Percentiles rank a stretch among this genome's conserved stretches.
phyloP scores from a whole-genome alignment of 2,888 invertebrate species.

The Amphiduros pacificus region DNA sequence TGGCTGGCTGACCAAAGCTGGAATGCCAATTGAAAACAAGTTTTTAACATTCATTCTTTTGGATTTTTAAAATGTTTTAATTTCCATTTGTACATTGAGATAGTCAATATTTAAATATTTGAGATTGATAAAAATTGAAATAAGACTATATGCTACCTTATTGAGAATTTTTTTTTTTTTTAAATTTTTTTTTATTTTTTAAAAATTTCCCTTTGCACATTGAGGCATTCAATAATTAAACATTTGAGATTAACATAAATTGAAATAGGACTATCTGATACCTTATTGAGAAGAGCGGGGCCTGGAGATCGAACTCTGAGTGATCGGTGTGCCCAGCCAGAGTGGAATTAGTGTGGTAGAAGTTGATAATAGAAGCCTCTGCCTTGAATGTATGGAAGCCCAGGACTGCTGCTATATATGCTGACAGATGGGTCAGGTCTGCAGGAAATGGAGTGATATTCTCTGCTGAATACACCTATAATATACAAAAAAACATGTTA shows the following conservation, averaged over 20 bases:
- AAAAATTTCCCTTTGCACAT: too few relatives aligned
- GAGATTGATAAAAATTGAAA: not conserved
- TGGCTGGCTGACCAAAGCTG: conserved; percentile 93
- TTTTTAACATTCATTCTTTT: too few relatives aligned
- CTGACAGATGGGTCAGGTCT: conserved; percentile 71
- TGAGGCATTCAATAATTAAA: too few relatives aligned
- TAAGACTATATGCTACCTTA: too few relatives aligned
- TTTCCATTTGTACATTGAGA: too few relatives aligned
- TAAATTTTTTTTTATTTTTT: too few relatives aligned
- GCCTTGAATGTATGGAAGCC: conserved; percentile 59
- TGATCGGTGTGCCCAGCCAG: conserved; percentile 93
- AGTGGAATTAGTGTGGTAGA: conserved; percentile 89
- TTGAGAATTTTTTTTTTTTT: too few relatives aligned
- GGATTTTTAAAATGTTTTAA: too few relatives aligned
- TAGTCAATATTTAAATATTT: not conserved
- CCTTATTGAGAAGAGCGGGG: conserved; percentile 91
- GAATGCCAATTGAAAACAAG: too few relatives aligned
- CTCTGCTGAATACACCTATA: conserved; percentile 46
- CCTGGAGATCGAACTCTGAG: conserved; percentile 81
- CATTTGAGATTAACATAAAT: too few relatives aligned
- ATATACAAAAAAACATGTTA: too few relatives aligned
- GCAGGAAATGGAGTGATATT: conserved; percentile 69
- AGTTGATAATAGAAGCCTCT: conserved; percentile 95
- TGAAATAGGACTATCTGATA: conserved; percentile 48
- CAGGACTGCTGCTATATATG: conserved; percentile 63